Evolutionary conservation across 2,888 invertebrate genomes (phyloP).

Genomic region (Rhamphomyia laevipes): DNA sequence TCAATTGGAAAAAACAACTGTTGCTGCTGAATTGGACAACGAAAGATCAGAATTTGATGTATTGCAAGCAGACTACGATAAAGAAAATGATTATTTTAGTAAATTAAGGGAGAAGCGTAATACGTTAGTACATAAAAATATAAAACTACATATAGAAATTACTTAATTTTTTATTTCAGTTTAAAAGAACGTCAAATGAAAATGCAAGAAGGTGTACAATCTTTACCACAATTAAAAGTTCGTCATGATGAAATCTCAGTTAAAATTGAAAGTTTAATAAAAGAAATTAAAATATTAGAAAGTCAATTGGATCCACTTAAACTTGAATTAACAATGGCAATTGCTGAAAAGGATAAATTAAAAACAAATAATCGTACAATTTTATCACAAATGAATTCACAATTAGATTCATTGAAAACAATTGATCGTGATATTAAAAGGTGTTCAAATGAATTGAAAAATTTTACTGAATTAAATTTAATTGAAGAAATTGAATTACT

Average conservation of each 20-base stretch:
- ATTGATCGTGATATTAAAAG: conserved; percentile 26
- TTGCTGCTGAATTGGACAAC: conserved; percentile 39
- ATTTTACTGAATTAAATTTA: conserved; percentile 44
- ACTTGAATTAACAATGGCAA: conserved; percentile 25
- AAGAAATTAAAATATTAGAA: conserved; percentile 31
- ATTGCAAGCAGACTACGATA: conserved; percentile 38
- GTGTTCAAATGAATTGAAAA: conserved; percentile 39
- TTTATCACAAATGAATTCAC: conserved; percentile 20
- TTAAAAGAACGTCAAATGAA: conserved; percentile 58
- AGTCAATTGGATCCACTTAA: conserved; percentile 38
- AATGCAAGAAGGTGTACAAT: conserved; percentile 47
- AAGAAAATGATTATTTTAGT: conserved; percentile 29
- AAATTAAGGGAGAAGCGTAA: conserved; percentile 30
- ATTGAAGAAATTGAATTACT: conserved; percentile 42
- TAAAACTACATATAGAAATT: neutral
- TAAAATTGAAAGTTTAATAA: conserved; percentile 28
- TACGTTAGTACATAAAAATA: conserved; percentile 17
- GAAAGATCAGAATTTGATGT: conserved; percentile 40
- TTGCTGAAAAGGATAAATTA: conserved; percentile 30
- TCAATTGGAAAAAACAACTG: conserved; percentile 41
- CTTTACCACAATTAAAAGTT: conserved; percentile 31
- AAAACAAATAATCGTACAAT: conserved; percentile 25
- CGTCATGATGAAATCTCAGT: conserved; percentile 23
- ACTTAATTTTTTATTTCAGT: conserved; percentile 16
- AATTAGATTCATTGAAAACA: conserved; percentile 24